Evolutionary conservation across 2,888 invertebrate species (phyloP).

Genomic region (Acleris literana): DNA sequence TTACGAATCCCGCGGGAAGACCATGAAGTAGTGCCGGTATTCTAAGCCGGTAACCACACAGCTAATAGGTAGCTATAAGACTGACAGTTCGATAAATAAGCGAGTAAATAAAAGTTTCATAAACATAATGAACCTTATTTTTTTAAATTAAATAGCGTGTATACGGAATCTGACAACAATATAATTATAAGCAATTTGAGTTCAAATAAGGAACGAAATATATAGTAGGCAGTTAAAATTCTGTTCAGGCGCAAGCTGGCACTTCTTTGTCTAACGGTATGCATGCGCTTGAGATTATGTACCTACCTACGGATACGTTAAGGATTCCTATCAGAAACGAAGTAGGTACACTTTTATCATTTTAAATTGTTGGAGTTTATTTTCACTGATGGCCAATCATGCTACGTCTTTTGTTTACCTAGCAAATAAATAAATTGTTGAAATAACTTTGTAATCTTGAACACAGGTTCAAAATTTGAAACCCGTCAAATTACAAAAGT

Average conservation of each 20-base stretch:
- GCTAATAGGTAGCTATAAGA: too few species aligned
- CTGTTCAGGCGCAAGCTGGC: constrained; percentile 48
- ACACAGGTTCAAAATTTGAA: too few species aligned
- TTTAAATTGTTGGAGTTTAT: neutral
- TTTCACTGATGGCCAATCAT: neutral
- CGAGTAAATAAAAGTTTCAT: too few species aligned
- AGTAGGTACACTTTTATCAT: neutral
- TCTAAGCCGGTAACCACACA: too few species aligned
- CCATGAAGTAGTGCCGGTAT: too few species aligned
- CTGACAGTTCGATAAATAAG: too few species aligned
- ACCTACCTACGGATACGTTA: constrained; percentile 37
- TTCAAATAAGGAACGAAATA: constrained; percentile 57
- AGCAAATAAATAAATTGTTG: too few species aligned
- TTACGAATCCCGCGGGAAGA: too few species aligned
- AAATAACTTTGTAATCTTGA: too few species aligned
- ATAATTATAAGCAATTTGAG: constrained; percentile 56
- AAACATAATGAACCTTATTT: neutral
- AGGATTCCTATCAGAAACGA: constrained; percentile 27
- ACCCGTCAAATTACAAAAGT: too few species aligned
- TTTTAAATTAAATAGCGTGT: neutral
- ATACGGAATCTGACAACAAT: constrained; percentile 47
- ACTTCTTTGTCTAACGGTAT: constrained; percentile 56
- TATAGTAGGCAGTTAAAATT: constrained; percentile 58
- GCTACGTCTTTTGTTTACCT: neutral
- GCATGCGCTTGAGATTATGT: constrained; percentile 45